Base-by-base conservation (phyloP, 2,797 vertebrate species). In the Oreochromis grahami region DNA sequence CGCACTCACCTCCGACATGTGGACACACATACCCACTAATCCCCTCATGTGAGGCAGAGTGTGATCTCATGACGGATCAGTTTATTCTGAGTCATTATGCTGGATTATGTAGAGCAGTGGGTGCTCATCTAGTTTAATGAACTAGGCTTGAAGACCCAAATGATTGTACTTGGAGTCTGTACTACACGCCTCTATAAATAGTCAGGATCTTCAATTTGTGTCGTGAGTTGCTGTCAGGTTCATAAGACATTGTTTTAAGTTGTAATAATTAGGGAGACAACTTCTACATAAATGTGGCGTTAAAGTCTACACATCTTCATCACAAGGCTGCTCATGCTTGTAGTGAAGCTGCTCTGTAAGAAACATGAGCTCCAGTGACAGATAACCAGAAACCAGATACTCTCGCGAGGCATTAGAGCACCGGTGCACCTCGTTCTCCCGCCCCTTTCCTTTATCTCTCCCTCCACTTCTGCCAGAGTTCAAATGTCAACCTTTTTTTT, bases 331-430 rank as follows among this genome's bases (percentile, higher is more conserved):
- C 76, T 84, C 3, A 7, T 82, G 84, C 83, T 84, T 53, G 77
- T 65, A 63, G 83, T 82, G 88, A 83, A 90, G 89, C 84, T 79
- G 70, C 77, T 32, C 68, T 43, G 17, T 89, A 84, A 84, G 96
- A 94, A 96, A 96, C 95, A 84, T 5, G 92, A 96, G 90, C 93
- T 88, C 6, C 55, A 48, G 78, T 89, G 91, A 94, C 89, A 84
- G 82, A 32, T 86, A 83, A 86, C 87, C 86, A 89, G 96, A 93
- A 93, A 96, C 91, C 79, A 79, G 93, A 96, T 92, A 95, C 95
- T 81, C 93, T 94, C 87, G 83, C 94, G 90, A 96, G 94, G 91
- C 90, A 91, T 9, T 87, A 85, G 60, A 94, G 89, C 92, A 93
- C 89, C 76, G 43, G 86, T 87, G 89, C 91, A 68, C 88, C 86